Percentiles rank a stretch among this genome's conserved stretches.
These are phyloP conservation scores for Zaprionus inermis DNA, from an alignment of 1,140 invertebrate species.

Conservation along the genomic window DNA sequence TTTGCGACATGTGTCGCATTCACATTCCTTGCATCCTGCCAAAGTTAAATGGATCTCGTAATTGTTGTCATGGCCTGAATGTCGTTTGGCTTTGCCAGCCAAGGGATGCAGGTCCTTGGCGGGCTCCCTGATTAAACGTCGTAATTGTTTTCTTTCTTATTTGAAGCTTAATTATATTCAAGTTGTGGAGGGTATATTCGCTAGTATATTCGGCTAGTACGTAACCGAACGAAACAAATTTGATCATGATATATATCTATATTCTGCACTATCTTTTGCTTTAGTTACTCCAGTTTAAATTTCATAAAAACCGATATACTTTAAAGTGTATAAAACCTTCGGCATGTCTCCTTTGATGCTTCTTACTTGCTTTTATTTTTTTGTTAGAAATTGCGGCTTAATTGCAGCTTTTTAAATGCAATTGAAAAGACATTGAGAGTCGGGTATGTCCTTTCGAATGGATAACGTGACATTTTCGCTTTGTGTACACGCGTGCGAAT, in stretches of 20 bases:
- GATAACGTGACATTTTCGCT: conserved; percentile 67
- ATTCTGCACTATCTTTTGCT: too few relatives aligned
- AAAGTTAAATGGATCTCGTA: conserved; percentile 82
- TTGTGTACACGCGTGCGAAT: conserved; percentile 47
- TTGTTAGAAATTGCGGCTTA: conserved; percentile 80
- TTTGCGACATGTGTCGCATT: conserved; percentile 81
- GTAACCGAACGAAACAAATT: too few relatives aligned
- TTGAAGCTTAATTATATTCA: conserved; percentile 39
- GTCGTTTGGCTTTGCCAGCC: conserved; percentile 14
- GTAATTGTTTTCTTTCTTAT: conserved; percentile 66
- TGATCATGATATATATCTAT: too few relatives aligned
- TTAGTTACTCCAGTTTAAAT: too few relatives aligned
- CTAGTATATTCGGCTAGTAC: too few relatives aligned
- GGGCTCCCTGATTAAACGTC: conserved; percentile 16
- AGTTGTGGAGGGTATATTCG: not conserved
- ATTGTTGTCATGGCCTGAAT: conserved; percentile 68
- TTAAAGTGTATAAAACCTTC: not conserved
- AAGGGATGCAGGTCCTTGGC: not conserved
- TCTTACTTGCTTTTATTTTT: conserved; percentile 44
- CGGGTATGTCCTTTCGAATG: conserved; percentile 57
- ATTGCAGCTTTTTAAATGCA: conserved; percentile 77
- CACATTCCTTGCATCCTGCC: conserved; percentile 79
- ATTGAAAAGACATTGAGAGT: conserved; percentile 69
- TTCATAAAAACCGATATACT: too few relatives aligned
- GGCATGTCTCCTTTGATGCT: not conserved